phyloP scores from a whole-genome alignment of 2,888 invertebrate genomes.

The Cephus runcator region DNA sequence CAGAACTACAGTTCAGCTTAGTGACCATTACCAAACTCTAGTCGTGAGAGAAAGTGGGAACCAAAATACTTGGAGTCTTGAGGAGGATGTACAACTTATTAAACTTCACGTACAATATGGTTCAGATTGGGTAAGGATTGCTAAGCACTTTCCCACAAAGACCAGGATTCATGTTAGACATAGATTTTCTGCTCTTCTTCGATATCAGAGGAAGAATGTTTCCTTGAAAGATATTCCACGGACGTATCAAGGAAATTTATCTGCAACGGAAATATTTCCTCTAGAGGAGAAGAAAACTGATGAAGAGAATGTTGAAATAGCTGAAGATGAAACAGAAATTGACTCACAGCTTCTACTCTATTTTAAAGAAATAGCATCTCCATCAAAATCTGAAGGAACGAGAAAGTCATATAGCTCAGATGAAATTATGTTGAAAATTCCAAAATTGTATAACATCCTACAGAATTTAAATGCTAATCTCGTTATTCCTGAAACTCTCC shows the following conservation, averaged over 20 bases:
- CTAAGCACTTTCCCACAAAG: slow-evolving; percentile 68
- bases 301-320: background rate
- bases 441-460: slow-evolving; percentile 62
- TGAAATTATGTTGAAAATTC: slow-evolving; percentile 62
- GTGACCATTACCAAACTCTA: slow-evolving; percentile 71
- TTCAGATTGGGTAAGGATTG: slow-evolving; percentile 68
- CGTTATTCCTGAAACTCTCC: slow-evolving; percentile 34
- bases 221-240: slow-evolving; percentile 27
- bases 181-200: slow-evolving; percentile 68
- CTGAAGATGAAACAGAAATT: slow-evolving; percentile 65
- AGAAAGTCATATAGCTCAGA: slow-evolving; percentile 54
- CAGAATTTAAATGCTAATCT: slow-evolving; percentile 48
- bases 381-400: slow-evolving; percentile 59
- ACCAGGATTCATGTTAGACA: slow-evolving; percentile 72
- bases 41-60: slow-evolving; percentile 56
- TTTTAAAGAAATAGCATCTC: slow-evolving; percentile 33
- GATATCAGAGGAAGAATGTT: slow-evolving; percentile 35
- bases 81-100: slow-evolving; percentile 72
- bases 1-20: slow-evolving; percentile 72
- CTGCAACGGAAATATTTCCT: background rate
- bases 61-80: slow-evolving; percentile 70
- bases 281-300: background rate
- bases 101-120: slow-evolving; percentile 64
- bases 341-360: slow-evolving; percentile 46
- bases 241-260: slow-evolving; percentile 1